phyloP scores from a whole-genome alignment of 2,888 invertebrate species.

The Acrobasis repandana region DNA sequence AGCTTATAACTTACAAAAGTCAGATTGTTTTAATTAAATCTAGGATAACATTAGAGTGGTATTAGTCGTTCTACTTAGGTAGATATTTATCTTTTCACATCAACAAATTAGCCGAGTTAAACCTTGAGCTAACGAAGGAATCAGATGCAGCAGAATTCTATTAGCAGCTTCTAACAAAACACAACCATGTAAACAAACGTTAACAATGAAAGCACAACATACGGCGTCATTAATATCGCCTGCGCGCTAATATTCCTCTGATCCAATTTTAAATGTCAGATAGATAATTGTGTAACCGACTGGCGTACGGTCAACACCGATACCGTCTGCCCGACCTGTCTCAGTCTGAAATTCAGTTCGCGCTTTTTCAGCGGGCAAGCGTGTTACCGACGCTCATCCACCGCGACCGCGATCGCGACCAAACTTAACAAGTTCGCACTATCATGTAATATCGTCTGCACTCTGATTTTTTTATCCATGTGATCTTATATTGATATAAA shows the following conservation, averaged over 20 bases:
- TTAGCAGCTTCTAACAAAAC: constrained; percentile 10
- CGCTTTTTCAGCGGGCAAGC: constrained; percentile 42
- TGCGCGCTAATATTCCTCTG: constrained; percentile 51
- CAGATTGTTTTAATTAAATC: too few relatives aligned
- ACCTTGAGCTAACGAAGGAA: neutral
- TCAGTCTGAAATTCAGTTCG: constrained; percentile 58
- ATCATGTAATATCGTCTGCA: neutral
- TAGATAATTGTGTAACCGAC: constrained; percentile 79
- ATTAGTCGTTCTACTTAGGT: too few relatives aligned
- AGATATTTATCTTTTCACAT: too few relatives aligned
- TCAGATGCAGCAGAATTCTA: constrained; percentile 1
- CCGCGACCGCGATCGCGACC: constrained; percentile 27
- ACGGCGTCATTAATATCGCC: constrained; percentile 28
- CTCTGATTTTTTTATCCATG: neutral
- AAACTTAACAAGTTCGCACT: constrained; percentile 32
- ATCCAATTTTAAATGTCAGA: constrained; percentile 82
- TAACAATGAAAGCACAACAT: constrained; percentile 26
- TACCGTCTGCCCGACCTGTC: constrained; percentile 55
- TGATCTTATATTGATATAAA: constrained; percentile 38
- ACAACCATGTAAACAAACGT: constrained; percentile 14
- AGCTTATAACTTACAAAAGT: too few relatives aligned
- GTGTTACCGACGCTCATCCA: constrained; percentile 1
- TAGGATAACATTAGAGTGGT: too few relatives aligned
- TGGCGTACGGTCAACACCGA: constrained; percentile 72
- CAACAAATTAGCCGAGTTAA: too few relatives aligned